A percentile compares a stretch with the other conserved stretches of the same genome.
Conservation (phyloP, 2,113 vertebrate genomes). For the Campylomormyrus tamandua region DNA sequence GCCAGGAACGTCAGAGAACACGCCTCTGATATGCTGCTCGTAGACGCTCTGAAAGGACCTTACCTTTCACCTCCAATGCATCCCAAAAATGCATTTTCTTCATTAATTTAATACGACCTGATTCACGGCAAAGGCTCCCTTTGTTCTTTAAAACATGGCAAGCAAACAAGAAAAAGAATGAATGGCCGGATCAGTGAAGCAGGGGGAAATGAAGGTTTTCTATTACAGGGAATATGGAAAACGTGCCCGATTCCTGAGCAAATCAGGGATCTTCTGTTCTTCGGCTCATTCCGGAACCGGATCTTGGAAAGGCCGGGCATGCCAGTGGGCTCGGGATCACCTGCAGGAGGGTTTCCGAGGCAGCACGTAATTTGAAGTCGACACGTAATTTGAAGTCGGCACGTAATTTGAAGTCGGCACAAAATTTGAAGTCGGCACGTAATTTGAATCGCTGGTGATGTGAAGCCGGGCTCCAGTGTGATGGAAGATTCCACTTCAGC, state of each 20-base stretch:
- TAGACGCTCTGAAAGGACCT: not conserved
- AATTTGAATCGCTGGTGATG: conserved; percentile 51
- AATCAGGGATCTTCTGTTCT: conserved; percentile 59
- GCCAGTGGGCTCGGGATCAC: not conserved
- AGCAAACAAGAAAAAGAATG: not conserved
- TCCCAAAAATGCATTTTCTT: not conserved
- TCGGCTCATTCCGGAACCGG: conserved; percentile 47
- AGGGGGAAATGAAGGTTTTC: conserved; percentile 41
- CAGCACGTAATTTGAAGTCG: conserved; percentile 37
- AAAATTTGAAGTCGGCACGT: conserved; percentile 39
- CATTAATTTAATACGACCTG: not conserved
- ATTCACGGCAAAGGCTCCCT: not conserved
- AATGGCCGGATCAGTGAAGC: not conserved
- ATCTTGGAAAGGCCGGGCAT: conserved; percentile 50
- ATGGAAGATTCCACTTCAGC: conserved; percentile 33
- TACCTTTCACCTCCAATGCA: not conserved
- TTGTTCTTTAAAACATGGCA: not conserved
- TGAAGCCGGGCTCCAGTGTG: conserved; percentile 36
- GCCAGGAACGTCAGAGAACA: not conserved
- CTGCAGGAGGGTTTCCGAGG: not conserved
- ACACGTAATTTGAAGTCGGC: conserved; percentile 36
- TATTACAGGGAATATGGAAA: conserved; percentile 46
- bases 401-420: conserved; percentile 40
- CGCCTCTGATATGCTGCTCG: not conserved
- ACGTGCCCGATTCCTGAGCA: conserved; percentile 64